These are phyloP conservation scores for Drosophila yooni DNA, from an alignment of 2,888 invertebrate species.

Conservation along the genomic window DNA sequence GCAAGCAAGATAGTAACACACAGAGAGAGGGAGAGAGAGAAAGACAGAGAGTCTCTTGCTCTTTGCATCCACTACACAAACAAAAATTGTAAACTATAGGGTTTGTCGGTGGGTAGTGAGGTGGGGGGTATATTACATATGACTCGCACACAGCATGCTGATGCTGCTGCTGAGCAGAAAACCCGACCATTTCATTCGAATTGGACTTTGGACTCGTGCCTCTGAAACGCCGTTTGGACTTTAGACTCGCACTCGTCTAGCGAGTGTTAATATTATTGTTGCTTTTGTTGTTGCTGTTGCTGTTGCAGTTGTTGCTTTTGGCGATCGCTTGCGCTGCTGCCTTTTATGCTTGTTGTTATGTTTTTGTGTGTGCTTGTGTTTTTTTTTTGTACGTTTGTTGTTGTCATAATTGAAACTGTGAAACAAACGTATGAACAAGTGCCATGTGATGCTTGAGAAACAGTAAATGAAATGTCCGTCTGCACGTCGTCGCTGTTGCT, in stretches of 20 bases:
- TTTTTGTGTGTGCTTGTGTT: conserved; percentile 31
- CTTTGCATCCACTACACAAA: conserved; percentile 49
- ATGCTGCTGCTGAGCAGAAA: conserved; percentile 64
- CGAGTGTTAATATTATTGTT: conserved; percentile 60
- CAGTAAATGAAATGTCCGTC: conserved; percentile 34
- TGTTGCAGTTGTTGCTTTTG: conserved; percentile 41
- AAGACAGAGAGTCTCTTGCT: conserved; percentile 41
- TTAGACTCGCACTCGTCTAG: conserved; percentile 72
- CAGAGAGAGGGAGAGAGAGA: conserved; percentile 1
- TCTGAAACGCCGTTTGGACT: conserved; percentile 71
- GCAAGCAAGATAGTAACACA: conserved; percentile 2
- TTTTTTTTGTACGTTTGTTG: conserved; percentile 24
- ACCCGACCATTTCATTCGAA: conserved; percentile 70
- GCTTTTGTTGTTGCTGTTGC: conserved; percentile 14
- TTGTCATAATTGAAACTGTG: conserved; percentile 58
- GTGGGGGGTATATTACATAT: conserved; percentile 42
- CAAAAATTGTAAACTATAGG: conserved; percentile 50
- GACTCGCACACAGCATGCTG: conserved; percentile 66
- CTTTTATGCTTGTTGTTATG: conserved; percentile 46
- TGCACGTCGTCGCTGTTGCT: background rate
- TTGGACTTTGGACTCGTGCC: conserved; percentile 74
- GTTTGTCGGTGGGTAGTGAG: conserved; percentile 1
- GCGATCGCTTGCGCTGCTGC: conserved; percentile 35
- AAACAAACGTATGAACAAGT: conserved; percentile 42
- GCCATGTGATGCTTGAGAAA: conserved; percentile 47